Percentiles rank a stretch among this genome's conserved stretches.
Conservation (phyloP, 2,113 vertebrate species). For the Ageneiosus marmoratus region DNA sequence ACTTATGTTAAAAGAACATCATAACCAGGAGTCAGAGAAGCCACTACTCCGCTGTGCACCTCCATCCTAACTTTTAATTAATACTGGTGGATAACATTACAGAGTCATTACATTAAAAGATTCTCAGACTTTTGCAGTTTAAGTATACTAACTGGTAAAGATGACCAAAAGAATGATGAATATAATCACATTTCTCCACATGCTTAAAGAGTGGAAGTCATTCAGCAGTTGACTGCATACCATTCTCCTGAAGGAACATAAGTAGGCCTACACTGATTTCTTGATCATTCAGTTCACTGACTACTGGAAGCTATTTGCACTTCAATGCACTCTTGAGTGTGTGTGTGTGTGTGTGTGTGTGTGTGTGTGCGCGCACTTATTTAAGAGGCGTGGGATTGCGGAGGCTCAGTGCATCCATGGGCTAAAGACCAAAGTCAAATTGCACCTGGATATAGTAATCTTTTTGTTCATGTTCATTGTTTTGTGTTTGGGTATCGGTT, state of each 20-base stretch:
- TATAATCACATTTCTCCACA: not conserved
- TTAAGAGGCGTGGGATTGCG: not conserved
- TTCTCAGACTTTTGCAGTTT: too few relatives aligned
- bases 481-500: not conserved
- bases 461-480: not conserved
- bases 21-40: too few relatives aligned
- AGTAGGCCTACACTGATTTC: not conserved
- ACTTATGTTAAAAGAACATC: too few relatives aligned
- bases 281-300: not conserved
- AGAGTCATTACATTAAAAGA: too few relatives aligned
- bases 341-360: too few relatives aligned
- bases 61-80: too few relatives aligned
- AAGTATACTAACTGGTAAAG: too few relatives aligned
- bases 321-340: not conserved
- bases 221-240: not conserved
- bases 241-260: not conserved
- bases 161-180: not conserved
- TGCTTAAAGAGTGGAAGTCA: not conserved
- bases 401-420: not conserved
- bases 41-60: too few relatives aligned
- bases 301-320: slow-evolving; percentile 5
- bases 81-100: too few relatives aligned
- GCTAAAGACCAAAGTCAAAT: not conserved
- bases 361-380: not conserved
- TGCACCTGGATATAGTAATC: not conserved